phyloP scores from a whole-genome alignment of 2,113 vertebrate genomes.

The Actenoides lindsayi region DNA sequence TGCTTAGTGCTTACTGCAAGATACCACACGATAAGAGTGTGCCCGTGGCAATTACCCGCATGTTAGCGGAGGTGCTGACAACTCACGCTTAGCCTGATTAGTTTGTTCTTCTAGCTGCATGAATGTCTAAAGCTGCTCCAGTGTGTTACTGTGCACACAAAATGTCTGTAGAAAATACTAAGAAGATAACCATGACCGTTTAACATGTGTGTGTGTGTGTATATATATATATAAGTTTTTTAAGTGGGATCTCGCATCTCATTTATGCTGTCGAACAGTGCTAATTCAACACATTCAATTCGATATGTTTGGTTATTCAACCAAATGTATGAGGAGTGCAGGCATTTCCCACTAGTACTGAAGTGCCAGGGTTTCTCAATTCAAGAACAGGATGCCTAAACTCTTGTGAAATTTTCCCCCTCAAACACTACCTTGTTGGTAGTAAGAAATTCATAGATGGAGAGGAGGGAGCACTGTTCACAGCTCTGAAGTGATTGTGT shows the following conservation, averaged over 20 bases:
- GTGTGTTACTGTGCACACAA: rapidly evolving
- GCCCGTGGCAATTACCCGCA: not conserved
- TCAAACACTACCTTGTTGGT: rapidly evolving
- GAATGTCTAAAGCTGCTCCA: not conserved
- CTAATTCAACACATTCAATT: not conserved
- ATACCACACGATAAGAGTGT: not conserved
- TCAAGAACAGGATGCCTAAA: not conserved
- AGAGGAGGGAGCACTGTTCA: not conserved
- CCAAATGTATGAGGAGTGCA: not conserved
- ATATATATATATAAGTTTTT: no score
- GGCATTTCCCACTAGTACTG: rapidly evolving
- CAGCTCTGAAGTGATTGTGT: not conserved
- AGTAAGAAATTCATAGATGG: not conserved
- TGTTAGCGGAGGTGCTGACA: not conserved
- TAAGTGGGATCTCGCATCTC: not conserved
- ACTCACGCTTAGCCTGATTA: not conserved
- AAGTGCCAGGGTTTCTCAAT: not conserved
- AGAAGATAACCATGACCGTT: not conserved
- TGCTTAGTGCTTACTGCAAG: not conserved
- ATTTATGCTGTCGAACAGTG: not conserved
- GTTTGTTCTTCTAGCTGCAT: not conserved
- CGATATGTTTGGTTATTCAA: not conserved
- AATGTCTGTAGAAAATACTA: not conserved
- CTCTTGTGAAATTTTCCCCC: not conserved
- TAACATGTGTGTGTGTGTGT: not conserved